Evolutionary conservation across 1,140 invertebrate species (phyloP), one percentile per base, ranked within the genome.

Genomic region (Neodiprion pinetum): DNA sequence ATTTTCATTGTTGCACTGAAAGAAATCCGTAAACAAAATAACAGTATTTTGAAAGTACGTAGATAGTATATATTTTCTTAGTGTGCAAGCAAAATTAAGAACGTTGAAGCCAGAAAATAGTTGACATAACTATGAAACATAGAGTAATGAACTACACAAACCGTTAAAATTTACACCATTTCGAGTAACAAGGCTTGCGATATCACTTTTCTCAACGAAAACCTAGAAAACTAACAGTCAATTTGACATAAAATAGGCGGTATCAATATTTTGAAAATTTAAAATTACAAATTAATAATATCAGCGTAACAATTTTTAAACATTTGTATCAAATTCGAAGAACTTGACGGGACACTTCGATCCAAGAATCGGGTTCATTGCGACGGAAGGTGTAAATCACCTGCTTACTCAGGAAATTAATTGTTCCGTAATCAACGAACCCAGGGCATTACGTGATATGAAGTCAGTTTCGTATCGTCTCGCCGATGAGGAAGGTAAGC

Each of bases 331-430:
- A 28, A 28, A 28, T 28, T 28, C 28, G 4, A 28, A 28, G 73
- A 81, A 80, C 77, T 87, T 71, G 82, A 80, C 78, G 77, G 86
- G 71, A 84, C 82, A 78, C 14, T 92, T 90, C 83, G 87, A 91
- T 88, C 90, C 92, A 17, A 91, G 89, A 85, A 79, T 90, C 79
- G 92, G 92, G 79, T 92, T 91, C 82, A 88, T 83, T 69, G 80
- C 92, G 79, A 82, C 79, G 78, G 80, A 72, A 77, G 70, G 47
- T 90, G 87, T 80, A 82, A 75, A 73, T 1, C 93, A 92, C 83
- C 77, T 74, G 49, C 90, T 90, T 79, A 78, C 80, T 76, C 78
- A 79, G 11, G 73, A 74, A 21, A 75, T 76, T 14, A 75, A 73
- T n/a, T 23, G 75, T 75, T 72, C 77, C 40, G 77, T 81, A 72